Evolutionary conservation across 1,140 invertebrate genomes (phyloP).

Genomic region (Temnothorax longispinosus): DNA sequence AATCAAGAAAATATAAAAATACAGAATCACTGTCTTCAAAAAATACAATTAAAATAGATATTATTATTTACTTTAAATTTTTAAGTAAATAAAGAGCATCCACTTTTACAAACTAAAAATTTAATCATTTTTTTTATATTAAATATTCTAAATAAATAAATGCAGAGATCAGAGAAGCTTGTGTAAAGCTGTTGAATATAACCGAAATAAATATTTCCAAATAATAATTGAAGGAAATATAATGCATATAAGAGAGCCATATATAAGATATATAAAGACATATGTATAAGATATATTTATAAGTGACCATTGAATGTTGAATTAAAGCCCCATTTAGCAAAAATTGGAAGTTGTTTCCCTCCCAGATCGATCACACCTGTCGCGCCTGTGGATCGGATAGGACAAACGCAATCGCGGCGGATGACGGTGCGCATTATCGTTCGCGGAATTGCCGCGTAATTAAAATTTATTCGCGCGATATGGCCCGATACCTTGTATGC

Average conservation of each 20-base stretch:
- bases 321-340: slow-evolving; percentile 7
- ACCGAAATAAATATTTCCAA: background rate
- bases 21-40: background rate
- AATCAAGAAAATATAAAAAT: background rate
- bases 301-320: background rate
- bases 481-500: slow-evolving; percentile 22
- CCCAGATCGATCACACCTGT: slow-evolving; percentile 1
- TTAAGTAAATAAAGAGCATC: background rate
- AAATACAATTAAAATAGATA: background rate
- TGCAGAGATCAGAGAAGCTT: background rate
- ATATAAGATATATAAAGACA: background rate
- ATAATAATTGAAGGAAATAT: background rate
- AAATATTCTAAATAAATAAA: background rate
- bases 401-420: slow-evolving; percentile 51
- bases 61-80: background rate
- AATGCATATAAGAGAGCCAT: background rate
- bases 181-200: background rate
- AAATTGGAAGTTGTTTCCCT: background rate
- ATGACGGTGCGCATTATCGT: slow-evolving; percentile 58
- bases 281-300: background rate
- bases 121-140: background rate
- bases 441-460: slow-evolving; percentile 52
- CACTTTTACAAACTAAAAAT: background rate
- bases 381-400: background rate
- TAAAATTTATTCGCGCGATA: slow-evolving; percentile 59